Evolutionary conservation across 2,797 vertebrate species (phyloP), one percentile per base, ranked within the genome.

Genomic region (Dermochelys coriacea): DNA sequence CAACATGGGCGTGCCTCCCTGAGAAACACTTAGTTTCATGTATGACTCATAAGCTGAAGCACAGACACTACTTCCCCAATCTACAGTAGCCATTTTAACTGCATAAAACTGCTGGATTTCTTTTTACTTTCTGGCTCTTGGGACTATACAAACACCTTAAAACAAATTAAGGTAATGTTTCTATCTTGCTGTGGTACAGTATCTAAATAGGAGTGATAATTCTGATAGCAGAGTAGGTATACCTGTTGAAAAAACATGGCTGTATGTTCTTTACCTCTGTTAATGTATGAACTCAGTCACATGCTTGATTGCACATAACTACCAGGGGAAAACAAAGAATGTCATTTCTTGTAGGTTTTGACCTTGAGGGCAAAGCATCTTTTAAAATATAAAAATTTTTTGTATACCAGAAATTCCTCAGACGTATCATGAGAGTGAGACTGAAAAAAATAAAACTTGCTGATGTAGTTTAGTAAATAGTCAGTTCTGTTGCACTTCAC

Each of bases 51-150:
- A 98, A 97, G 97, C 98, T 90, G 96, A 97, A 96, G 97, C 98
- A 96, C 97, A 98, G 97, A 97, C 98, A 98, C 97, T 97, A 98
- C 98, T 98, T 98, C 98, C 98, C 97, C 97, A 97, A 97, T 97
- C 98, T 96, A 85, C 97, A 97, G 98, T 97, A 98, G 98, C 98
- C 98, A 98, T 98, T 98, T 98, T 98, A 98, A 95, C 96, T 97
- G 97, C 97, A 97, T 94, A 95, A 92, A 96, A 97, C 97, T 97
- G 97, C 91, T 94, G 97, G 90, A 84, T 96, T 95, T 94, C 96
- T 97, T 97, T 94, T 93, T 74, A 93, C 91, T 96, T 93, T 97
- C 89, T 90, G 92, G 95, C 95, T 89, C 85, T 93, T 90, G 91
- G 91, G 96, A 94, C 59, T 41, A 45, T 87, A 51, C 84, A 90